Base-by-base conservation (phyloP, 2,797 vertebrate species). In the Todus mexicanus region DNA sequence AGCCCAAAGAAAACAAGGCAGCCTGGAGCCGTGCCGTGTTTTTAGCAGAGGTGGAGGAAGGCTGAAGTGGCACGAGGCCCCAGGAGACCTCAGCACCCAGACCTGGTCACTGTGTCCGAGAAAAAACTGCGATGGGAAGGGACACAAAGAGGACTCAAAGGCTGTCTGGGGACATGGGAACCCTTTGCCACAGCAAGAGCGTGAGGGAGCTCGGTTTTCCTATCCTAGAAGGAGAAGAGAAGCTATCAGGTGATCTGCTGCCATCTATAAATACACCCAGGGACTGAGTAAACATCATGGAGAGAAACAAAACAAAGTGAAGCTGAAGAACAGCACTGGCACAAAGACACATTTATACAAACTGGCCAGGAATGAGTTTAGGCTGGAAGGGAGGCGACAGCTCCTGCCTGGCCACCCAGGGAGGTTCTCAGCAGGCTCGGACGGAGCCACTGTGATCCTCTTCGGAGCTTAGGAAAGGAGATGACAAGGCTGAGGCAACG, bases 261-360 rank as follows among this genome's bases (percentile, higher is more conserved):
- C 53, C 64, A 37, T 84, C 86, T 94, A 94, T 94, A 95, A 95
- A 96, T 95, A 96, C 75, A 64, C 68, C 48, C 10, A 0, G 68
- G 89, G 84, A 56, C 6, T 59, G 45, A 76, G 78, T 92, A 95
- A 95, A 95, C 90, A 92, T 61, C 77, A 6, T 2, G 51, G 90
- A 43, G 86, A 75, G 74, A 75, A 90, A 86, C 61, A 90, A 82
- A 75, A 89, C 40, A 76, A 80, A 91, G 68, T 4, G 27, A 40
- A 71, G 84, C 56, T 4, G 1, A 79, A 53, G 40, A 75, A 25
- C 40, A 60, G 56, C 47, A 1, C 23, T 84, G 89, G 45, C 77
- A 66, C 64, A 48, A 48, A 72, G 56, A 48, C 14, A 5, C 29
- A 1, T 59, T 75, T 65, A 37, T n/a, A 82, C 68, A 64, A 84